These are phyloP conservation scores for Apteryx owenii DNA, from an alignment of 2,113 vertebrate genomes.

Conservation along the genomic window DNA sequence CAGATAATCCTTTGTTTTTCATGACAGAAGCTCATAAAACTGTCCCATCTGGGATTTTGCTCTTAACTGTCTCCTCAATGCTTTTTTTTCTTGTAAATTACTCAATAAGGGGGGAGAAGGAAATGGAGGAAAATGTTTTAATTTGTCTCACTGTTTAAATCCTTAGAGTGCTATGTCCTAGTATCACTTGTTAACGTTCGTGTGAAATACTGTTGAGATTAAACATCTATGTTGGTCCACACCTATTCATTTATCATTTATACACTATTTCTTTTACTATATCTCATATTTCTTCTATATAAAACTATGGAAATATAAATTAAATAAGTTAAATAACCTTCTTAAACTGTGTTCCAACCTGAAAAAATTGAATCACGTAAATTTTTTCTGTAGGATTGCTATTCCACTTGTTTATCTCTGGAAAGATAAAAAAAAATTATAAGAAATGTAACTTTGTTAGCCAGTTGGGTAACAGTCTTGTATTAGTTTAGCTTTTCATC, in stretches of 20 bases:
- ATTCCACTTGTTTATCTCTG: not conserved
- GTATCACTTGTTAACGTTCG: not conserved
- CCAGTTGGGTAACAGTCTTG: not conserved
- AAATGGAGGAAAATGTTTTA: not conserved
- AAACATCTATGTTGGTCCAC: not conserved
- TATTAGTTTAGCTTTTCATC: not conserved
- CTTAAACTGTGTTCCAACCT: not conserved
- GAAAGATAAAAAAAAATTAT: not conserved
- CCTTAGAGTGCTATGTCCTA: not conserved
- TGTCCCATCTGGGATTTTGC: not conserved
- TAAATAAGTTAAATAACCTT: not conserved
- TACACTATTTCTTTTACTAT: not conserved
- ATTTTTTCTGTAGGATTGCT: not conserved
- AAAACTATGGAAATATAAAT: not conserved
- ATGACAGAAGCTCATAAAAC: not conserved
- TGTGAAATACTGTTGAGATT: not conserved
- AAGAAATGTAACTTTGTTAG: not conserved
- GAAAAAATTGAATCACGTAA: not conserved
- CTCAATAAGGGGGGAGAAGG: not conserved
- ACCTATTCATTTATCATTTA: not conserved
- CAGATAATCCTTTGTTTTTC: not conserved
- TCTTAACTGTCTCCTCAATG: not conserved
- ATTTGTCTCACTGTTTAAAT: not conserved
- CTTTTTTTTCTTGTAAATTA: not conserved
- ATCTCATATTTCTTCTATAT: not conserved